Evolutionary conservation across 2,797 vertebrate genomes (phyloP), one percentile per base, ranked within the genome.

Genomic region (Gymnocypris eckloni): DNA sequence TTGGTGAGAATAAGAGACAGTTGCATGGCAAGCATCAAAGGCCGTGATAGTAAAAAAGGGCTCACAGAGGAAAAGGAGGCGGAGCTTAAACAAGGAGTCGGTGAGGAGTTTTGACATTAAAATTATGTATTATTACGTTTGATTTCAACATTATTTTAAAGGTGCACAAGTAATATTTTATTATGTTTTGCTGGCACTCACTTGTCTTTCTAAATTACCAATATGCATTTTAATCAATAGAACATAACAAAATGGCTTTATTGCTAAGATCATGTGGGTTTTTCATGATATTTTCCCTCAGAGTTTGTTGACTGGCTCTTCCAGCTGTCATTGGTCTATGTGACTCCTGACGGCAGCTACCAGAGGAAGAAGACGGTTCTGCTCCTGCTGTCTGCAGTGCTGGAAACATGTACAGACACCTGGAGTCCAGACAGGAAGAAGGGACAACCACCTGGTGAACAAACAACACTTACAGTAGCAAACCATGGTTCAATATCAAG

Each of bases 371-470:
- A 96, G 91, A 97, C 95, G 0, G 95, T 87, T 2, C 88, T 98
- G 83, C 93, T 98, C 81, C 90, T 97, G 85, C 92, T 98, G 76
- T 94, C 93, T 0, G 94, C 94, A 0, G 87, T 98, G 85, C 87
- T 98, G 91, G 97, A 97, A 91, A 97, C 96, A 61, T 98, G 96
- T 93, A 97, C 97, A 0, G 97, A 98, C 92, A 96, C 95, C 18
- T 98, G 97, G 97, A 97, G 92, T 59, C 96, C 97, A 0, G 89
- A 96, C 70, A 96, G 89, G 81, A 98, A 94, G 92, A 98, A 98
- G 52, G 97, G 97, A 56, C 97, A 98, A 84, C 97, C 97, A 22
- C 97, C 97, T 10, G 94, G 97, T 98, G 86, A 91, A 94, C 90
- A 71, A 64, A 43, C 16, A 48, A 52, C 25, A 12, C 12, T 6